Conservation (phyloP, 2,888 invertebrate species). For the Lobophora halterata region DNA sequence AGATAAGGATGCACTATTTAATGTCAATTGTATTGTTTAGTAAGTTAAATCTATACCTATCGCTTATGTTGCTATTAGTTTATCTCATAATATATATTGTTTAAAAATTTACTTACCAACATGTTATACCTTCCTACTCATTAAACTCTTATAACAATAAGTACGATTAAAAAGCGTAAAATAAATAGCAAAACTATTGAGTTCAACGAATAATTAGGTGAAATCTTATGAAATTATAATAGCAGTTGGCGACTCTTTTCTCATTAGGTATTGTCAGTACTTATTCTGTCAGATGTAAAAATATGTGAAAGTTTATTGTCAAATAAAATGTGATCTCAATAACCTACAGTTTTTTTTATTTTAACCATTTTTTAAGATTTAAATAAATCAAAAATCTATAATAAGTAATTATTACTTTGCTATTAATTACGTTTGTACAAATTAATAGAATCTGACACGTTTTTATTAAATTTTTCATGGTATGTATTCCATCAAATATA, state of each 20-base stretch:
- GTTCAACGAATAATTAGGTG: slow-evolving; percentile 26
- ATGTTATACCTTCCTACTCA: not conserved
- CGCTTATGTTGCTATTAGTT: slow-evolving; percentile 12
- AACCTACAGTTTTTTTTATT: too few relatives aligned
- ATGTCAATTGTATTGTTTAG: slow-evolving; percentile 32
- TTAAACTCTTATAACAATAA: slow-evolving; percentile 25
- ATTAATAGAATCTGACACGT: too few relatives aligned
- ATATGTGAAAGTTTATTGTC: slow-evolving; percentile 28
- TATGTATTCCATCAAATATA: too few relatives aligned
- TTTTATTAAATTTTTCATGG: too few relatives aligned
- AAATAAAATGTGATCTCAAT: slow-evolving; percentile 25
- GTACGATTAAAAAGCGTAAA: slow-evolving; percentile 9
- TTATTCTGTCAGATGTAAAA: slow-evolving; percentile 31
- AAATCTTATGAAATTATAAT: slow-evolving; percentile 19
- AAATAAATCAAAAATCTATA: too few relatives aligned
- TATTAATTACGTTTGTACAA: too few relatives aligned
- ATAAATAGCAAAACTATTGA: slow-evolving; percentile 11
- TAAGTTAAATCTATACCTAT: slow-evolving; percentile 14
- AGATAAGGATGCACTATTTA: too few relatives aligned
- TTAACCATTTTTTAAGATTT: too few relatives aligned
- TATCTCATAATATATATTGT: slow-evolving; percentile 8
- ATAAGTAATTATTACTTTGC: too few relatives aligned
- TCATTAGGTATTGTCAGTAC: slow-evolving; percentile 16
- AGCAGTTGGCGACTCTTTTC: slow-evolving; percentile 9
- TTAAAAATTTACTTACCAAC: slow-evolving; percentile 2